Conservation (phyloP, 2,888 invertebrate species). For the Drosophila anceps region DNA sequence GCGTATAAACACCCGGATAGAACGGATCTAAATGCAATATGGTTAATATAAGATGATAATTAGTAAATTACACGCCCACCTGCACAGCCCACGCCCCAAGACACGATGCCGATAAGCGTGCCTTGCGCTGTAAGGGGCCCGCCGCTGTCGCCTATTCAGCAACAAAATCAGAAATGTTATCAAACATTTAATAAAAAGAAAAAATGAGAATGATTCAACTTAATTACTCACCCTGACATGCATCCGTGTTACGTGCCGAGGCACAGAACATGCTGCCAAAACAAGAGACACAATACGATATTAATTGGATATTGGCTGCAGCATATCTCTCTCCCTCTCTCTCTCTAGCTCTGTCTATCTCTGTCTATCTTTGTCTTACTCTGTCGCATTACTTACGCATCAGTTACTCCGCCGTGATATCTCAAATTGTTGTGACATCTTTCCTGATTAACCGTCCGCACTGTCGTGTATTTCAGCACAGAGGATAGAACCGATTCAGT, state of each 20-base stretch:
- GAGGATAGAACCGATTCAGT: conserved; percentile 70
- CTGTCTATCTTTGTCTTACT: not conserved
- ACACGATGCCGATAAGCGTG: conserved; percentile 81
- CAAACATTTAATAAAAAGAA: not conserved
- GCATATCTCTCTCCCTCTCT: conserved; percentile 7
- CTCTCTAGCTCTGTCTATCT: not conserved
- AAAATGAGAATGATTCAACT: not conserved
- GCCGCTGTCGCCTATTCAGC: conserved; percentile 76
- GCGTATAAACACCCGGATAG: conserved; percentile 83
- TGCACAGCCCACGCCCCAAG: conserved; percentile 84
- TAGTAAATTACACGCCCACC: conserved; percentile 12
- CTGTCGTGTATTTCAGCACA: conserved; percentile 77
- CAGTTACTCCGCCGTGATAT: conserved; percentile 78
- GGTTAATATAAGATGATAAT: accelerated
- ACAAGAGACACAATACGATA: conserved; percentile 17
- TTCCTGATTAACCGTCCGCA: conserved; percentile 76
- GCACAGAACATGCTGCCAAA: conserved; percentile 83
- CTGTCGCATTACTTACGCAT: conserved; percentile 74
- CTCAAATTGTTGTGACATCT: conserved; percentile 70
- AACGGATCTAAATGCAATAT: conserved; percentile 70
- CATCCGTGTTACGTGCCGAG: conserved; percentile 79
- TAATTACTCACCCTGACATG: conserved; percentile 78
- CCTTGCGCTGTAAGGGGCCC: conserved; percentile 79
- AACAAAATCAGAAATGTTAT: not conserved
- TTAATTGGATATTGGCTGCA: conserved; percentile 29